Conservation (phyloP, 2,113 vertebrate species). For the Pimephales promelas region DNA sequence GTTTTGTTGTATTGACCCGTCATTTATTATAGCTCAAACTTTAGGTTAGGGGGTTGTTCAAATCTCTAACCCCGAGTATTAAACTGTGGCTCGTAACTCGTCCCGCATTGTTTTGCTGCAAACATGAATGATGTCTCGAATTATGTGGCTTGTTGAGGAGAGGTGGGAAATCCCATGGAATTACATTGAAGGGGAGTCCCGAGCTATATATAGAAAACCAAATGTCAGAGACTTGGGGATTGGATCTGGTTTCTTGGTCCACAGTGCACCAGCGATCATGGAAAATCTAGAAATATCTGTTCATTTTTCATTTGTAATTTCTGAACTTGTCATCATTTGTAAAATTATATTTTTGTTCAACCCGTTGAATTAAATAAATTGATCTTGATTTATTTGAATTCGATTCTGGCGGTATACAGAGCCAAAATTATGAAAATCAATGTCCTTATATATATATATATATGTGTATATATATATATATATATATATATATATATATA, state of each 20-base stretch:
- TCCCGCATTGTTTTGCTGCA: neutral
- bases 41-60: neutral
- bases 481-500: too few relatives aligned
- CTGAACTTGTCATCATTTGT: too few relatives aligned
- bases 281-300: neutral
- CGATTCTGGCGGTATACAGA: too few relatives aligned
- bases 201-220: neutral
- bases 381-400: too few relatives aligned
- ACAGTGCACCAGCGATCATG: neutral
- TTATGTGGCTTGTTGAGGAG: neutral
- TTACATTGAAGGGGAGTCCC: neutral
- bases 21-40: conserved; percentile 21
- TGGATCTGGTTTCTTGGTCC: neutral
- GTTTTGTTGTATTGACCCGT: conserved; percentile 19
- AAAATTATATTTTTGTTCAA: too few relatives aligned
- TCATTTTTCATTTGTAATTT: neutral
- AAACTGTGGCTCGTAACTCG: neutral
- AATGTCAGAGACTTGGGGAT: neutral
- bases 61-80: neutral
- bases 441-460: too few relatives aligned
- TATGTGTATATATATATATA: too few relatives aligned
- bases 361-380: too few relatives aligned
- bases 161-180: neutral
- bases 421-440: too few relatives aligned
- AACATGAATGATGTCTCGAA: neutral